These are phyloP conservation scores for Harpagoxenus sublaevis DNA, from an alignment of 2,888 invertebrate species.

Conservation along the genomic window DNA sequence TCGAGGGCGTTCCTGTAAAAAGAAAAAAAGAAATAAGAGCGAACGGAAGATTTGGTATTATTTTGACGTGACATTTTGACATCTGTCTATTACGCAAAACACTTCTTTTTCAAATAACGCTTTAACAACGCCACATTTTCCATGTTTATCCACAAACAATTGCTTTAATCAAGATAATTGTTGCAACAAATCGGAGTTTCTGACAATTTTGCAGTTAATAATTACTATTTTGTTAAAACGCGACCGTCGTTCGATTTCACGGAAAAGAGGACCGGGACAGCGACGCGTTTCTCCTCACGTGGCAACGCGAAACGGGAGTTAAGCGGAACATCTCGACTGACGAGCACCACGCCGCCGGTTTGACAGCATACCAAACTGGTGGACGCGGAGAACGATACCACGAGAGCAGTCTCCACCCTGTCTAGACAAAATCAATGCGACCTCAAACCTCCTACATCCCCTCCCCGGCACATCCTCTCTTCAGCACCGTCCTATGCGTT, in stretches of 20 bases:
- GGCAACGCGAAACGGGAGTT: not conserved
- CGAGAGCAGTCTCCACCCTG: slow-evolving; percentile 82
- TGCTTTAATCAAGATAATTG: too few relatives aligned
- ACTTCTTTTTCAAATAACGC: not conserved
- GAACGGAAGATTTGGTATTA: not conserved
- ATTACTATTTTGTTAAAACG: not conserved
- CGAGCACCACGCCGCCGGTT: slow-evolving; percentile 60
- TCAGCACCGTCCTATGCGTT: slow-evolving; percentile 67
- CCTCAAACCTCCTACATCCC: slow-evolving; percentile 79
- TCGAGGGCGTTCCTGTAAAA: slow-evolving; percentile 87
- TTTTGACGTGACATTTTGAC: not conserved
- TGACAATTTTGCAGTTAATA: not conserved
- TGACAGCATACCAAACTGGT: slow-evolving; percentile 68
- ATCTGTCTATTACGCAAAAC: too few relatives aligned
- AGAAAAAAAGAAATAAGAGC: slow-evolving; percentile 54
- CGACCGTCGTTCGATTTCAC: not conserved
- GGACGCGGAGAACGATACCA: slow-evolving; percentile 78
- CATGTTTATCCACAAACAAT: not conserved
- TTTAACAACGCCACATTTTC: not conserved
- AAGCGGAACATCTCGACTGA: slow-evolving; percentile 23
- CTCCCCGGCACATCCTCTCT: slow-evolving; percentile 64
- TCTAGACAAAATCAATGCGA: slow-evolving; percentile 86
- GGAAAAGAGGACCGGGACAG: not conserved
- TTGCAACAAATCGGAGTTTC: not conserved
- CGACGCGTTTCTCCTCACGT: slow-evolving; percentile 16